Evolutionary conservation across 1,140 invertebrate genomes (phyloP).

Genomic region (Drosophila tristis): DNA sequence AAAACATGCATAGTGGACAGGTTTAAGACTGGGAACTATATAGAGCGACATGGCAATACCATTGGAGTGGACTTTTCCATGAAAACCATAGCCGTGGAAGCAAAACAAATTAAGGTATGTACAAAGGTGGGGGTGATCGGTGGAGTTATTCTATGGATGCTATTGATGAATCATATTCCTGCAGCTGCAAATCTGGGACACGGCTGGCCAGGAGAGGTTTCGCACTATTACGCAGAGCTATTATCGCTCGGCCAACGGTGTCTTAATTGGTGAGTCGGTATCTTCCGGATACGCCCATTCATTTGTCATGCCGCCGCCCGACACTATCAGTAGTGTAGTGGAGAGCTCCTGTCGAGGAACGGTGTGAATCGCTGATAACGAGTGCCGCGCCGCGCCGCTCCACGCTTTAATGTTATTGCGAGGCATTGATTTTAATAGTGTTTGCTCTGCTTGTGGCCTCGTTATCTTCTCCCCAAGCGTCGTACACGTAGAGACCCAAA

Average conservation of each 20-base stretch:
- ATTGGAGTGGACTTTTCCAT: slow-evolving; percentile 99
- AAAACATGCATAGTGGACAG: slow-evolving; percentile 95
- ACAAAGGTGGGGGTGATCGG: slow-evolving; percentile 1
- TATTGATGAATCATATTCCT: background rate
- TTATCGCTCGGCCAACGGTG: slow-evolving; percentile 96
- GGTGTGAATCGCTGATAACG: slow-evolving; percentile 35
- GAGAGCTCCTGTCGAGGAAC: slow-evolving; percentile 13
- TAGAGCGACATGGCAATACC: slow-evolving; percentile 96
- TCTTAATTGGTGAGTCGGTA: slow-evolving; percentile 90
- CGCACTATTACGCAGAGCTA: slow-evolving; percentile 97
- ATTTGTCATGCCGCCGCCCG: slow-evolving; percentile 37
- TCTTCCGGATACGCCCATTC: slow-evolving; percentile 40
- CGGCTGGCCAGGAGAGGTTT: slow-evolving; percentile 96
- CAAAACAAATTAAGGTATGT: slow-evolving; percentile 95
- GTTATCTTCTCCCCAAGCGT: slow-evolving; percentile 41
- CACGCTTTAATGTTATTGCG: slow-evolving; percentile 46
- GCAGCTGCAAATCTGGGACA: slow-evolving; percentile 94
- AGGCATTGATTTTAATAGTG: slow-evolving; percentile 58
- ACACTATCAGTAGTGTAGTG: slow-evolving; percentile 22
- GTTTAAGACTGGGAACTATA: slow-evolving; percentile 96
- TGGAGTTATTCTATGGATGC: background rate
- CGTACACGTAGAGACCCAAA: slow-evolving; percentile 16
- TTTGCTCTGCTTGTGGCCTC: too few species aligned
- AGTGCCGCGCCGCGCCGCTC: too few species aligned
- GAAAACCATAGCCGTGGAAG: slow-evolving; percentile 96